A percentile compares a stretch with the other conserved stretches of the same genome.
Conservation (phyloP, 2,113 vertebrate species). For the Alaudala cheleensis region DNA sequence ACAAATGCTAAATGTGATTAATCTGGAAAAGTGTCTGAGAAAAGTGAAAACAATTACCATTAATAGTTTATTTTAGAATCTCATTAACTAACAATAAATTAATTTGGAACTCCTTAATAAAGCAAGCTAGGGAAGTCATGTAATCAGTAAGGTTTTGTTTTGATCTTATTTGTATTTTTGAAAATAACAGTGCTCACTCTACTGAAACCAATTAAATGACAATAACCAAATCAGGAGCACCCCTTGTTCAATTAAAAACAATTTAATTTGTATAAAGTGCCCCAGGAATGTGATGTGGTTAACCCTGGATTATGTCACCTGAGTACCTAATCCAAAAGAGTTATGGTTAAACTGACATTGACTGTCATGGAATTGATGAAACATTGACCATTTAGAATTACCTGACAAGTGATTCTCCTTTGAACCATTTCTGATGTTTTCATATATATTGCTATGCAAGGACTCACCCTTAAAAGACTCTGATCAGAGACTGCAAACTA, state of each 20-base stretch:
- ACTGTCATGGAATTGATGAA: not conserved
- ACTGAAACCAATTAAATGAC: not conserved
- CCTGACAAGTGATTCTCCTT: not conserved
- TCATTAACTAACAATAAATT: constrained; percentile 34
- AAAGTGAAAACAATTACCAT: constrained; percentile 29
- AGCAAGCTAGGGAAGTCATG: not conserved
- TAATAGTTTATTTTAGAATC: constrained; percentile 46
- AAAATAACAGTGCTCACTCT: not conserved
- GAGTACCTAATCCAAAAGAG: not conserved
- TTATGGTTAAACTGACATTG: not conserved
- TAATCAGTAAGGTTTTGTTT: not conserved
- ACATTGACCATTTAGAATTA: not conserved
- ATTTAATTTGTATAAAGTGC: not conserved
- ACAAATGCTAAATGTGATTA: not conserved
- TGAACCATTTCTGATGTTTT: not conserved
- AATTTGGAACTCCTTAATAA: constrained; percentile 37
- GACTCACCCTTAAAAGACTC: not conserved
- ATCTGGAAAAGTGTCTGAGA: not conserved
- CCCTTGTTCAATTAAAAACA: not conserved
- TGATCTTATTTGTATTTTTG: not conserved
- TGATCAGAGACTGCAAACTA: not conserved
- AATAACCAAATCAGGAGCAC: not conserved
- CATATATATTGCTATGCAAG: not conserved
- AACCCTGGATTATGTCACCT: not conserved
- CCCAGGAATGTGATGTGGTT: not conserved